These are phyloP conservation scores for Theonella swinhoei DNA, from an alignment of 37 sponge, comb jelly and placozoan genomes.

Conservation along the genomic window DNA sequence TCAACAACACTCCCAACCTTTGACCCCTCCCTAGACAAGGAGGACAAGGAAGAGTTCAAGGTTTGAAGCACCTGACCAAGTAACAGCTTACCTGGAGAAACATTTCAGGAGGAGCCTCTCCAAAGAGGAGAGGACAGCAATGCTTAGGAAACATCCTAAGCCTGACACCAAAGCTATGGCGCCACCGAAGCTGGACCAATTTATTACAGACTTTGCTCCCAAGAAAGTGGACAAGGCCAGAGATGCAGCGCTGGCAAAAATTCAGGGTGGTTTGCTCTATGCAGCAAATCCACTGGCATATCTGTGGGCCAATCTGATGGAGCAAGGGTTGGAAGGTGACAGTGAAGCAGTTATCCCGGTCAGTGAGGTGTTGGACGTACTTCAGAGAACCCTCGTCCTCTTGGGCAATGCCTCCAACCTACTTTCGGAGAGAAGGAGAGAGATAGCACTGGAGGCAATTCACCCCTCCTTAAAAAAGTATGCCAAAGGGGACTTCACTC, in stretches of 20 bases:
- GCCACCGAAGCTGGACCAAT: background rate
- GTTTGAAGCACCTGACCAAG: background rate
- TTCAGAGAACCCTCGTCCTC: background rate
- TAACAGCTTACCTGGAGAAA: background rate
- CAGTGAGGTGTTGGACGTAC: background rate
- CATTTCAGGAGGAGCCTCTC: background rate
- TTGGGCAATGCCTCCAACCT: background rate
- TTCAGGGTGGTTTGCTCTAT: background rate
- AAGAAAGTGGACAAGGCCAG: slow-evolving; percentile 4
- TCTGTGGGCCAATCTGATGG: background rate
- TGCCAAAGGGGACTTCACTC: slow-evolving; percentile 4
- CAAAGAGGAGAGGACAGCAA: too few species aligned
- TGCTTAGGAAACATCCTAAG: background rate
- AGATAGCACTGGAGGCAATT: background rate
- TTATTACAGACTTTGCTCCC: too few species aligned
- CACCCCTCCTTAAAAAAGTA: background rate
- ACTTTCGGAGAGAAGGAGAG: background rate
- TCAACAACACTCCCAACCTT: too few species aligned
- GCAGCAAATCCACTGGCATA: background rate
- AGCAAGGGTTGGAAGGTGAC: background rate
- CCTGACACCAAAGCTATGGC: background rate
- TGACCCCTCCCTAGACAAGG: background rate
- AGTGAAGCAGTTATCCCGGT: background rate
- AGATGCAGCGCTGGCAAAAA: background rate
- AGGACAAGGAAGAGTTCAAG: background rate